A percentile compares a stretch with the other conserved stretches of the same genome.
Conservation (phyloP, 2,113 vertebrate genomes). For the Anguilla rostrata region DNA sequence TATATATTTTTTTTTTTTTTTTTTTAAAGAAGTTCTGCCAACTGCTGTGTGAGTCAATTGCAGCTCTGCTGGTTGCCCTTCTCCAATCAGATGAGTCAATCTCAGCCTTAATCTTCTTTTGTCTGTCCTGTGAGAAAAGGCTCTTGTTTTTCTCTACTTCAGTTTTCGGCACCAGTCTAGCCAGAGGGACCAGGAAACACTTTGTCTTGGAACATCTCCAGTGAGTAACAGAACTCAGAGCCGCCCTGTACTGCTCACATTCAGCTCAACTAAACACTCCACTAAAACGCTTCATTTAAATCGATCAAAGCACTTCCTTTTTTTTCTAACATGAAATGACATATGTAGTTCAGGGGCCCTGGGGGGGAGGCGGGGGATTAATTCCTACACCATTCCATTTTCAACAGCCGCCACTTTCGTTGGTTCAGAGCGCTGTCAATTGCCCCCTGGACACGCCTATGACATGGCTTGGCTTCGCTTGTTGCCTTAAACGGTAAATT, state of each 20-base stretch:
- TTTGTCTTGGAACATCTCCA: background rate
- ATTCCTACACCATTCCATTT: no score
- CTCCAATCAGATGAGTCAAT: background rate
- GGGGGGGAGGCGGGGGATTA: no score
- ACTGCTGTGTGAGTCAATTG: background rate
- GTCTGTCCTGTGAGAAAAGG: background rate
- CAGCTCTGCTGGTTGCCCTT: background rate
- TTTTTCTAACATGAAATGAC: no score
- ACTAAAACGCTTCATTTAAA: no score
- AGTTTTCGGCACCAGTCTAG: background rate
- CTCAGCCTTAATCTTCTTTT: conserved; percentile 3
- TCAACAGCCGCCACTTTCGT: no score
- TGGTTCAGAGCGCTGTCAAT: no score
- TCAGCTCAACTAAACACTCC: background rate
- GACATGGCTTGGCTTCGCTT: no score
- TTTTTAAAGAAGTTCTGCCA: background rate
- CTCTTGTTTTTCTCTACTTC: background rate
- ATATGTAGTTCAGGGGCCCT: no score
- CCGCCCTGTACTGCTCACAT: background rate
- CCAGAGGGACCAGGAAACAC: background rate
- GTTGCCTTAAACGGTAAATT: background rate
- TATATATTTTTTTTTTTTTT: background rate
- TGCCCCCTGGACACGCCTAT: no score
- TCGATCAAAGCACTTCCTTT: no score
- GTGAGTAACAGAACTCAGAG: background rate